These are phyloP conservation scores for Myiozetetes cayanensis DNA, from an alignment of 2,113 vertebrate genomes.

Conservation along the genomic window DNA sequence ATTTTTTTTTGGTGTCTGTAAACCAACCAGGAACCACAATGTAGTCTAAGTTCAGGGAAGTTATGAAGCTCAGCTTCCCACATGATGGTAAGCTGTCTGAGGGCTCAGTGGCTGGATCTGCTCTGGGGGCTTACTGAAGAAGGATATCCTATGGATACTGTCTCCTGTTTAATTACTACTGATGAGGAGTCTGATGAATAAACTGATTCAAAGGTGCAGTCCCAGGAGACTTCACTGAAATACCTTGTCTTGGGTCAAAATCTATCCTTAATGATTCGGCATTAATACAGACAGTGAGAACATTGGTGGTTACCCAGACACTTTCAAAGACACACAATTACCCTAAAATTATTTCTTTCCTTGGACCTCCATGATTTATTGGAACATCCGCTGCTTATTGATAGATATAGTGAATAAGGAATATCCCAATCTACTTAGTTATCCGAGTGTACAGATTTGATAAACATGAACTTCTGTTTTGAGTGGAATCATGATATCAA, in stretches of 20 bases:
- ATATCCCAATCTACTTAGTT: neutral
- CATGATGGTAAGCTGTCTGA: accelerated
- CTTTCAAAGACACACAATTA: neutral
- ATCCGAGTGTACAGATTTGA: neutral
- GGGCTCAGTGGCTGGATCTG: neutral
- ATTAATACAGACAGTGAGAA: neutral
- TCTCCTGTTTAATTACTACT: neutral
- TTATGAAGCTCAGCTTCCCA: neutral
- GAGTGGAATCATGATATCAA: neutral
- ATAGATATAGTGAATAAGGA: neutral
- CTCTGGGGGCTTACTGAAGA: neutral
- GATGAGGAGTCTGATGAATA: neutral
- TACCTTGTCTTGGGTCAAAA: neutral
- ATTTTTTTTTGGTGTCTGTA: neutral
- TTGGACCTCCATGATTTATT: neutral
- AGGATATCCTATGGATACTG: neutral
- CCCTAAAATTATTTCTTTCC: neutral
- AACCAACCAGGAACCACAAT: accelerated
- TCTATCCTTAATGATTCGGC: neutral
- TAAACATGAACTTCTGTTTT: neutral
- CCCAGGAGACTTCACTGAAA: neutral
- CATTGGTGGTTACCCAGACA: neutral
- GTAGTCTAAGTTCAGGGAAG: neutral
- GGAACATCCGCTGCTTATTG: neutral
- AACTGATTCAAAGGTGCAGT: neutral